Evolutionary conservation across 2,113 vertebrate species (phyloP).

Genomic region (Larimichthys polyactis): DNA sequence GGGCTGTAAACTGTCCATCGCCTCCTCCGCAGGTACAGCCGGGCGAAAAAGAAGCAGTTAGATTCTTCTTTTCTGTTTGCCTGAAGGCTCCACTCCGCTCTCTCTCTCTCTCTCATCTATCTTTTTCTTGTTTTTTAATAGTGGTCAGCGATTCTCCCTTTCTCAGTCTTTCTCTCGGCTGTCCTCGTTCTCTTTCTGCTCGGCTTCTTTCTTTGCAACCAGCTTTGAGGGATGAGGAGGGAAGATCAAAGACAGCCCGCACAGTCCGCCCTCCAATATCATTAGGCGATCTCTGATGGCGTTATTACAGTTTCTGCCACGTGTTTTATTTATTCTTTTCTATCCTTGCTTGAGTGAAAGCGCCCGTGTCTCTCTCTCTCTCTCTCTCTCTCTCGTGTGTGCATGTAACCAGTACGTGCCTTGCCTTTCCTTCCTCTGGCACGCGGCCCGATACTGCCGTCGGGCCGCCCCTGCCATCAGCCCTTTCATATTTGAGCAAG

Average conservation of each 20-base stretch:
- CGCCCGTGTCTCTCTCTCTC: background rate
- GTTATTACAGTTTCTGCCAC: conserved; percentile 58
- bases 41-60: conserved; percentile 9
- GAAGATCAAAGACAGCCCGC: conserved; percentile 69
- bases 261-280: conserved; percentile 71
- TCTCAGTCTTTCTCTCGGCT: conserved; percentile 3
- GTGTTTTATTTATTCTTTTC: background rate
- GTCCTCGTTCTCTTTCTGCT: conserved; percentile 38
- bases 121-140: conserved; percentile 54
- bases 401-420: background rate
- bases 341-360: conserved; percentile 22
- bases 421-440: conserved; percentile 37
- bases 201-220: conserved; percentile 37
- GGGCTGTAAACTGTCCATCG: conserved; percentile 54
- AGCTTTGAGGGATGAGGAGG: conserved; percentile 58
- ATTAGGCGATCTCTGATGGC: conserved; percentile 71
- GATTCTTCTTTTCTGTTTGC: conserved; percentile 5
- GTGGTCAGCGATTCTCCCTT: conserved; percentile 16
- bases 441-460: conserved; percentile 30
- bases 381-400: background rate
- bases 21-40: conserved; percentile 46
- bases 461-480: conserved; percentile 41
- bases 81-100: conserved; percentile 19
- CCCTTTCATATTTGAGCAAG: conserved; percentile 66
- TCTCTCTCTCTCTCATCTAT: conserved; percentile 3